phyloP scores from a whole-genome alignment of 2,113 vertebrate genomes.

The Corvus moneduloides region DNA sequence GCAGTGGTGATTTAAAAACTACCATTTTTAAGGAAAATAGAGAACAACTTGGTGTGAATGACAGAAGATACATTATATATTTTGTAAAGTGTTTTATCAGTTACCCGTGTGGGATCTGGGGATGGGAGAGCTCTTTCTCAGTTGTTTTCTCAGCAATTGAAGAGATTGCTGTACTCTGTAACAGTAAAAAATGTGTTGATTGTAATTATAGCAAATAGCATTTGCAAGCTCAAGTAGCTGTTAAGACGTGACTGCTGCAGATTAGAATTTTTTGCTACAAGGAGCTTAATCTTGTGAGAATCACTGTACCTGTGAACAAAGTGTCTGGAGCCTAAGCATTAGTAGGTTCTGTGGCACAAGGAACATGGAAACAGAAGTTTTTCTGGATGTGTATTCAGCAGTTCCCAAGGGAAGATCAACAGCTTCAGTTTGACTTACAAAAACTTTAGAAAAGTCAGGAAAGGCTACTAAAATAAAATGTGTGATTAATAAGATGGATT shows the following conservation, averaged over 20 bases:
- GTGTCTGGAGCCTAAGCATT: neutral
- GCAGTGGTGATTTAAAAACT: neutral
- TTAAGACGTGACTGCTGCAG: neutral
- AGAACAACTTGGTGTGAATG: neutral
- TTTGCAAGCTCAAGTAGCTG: neutral
- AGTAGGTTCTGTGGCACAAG: neutral
- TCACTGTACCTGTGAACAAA: fast-evolving
- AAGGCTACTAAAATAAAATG: neutral
- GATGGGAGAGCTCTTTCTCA: neutral
- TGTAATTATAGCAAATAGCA: neutral
- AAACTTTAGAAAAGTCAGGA: neutral
- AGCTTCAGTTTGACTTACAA: neutral
- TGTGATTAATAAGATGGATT: neutral
- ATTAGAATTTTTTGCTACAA: neutral
- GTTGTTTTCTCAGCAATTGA: neutral
- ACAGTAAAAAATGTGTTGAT: fast-evolving
- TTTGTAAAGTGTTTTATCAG: neutral
- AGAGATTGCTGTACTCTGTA: neutral
- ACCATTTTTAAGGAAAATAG: neutral
- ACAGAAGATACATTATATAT: neutral
- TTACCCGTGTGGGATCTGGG: neutral
- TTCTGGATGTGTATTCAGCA: neutral
- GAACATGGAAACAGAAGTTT: neutral
- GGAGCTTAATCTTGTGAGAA: neutral
- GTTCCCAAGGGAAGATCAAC: neutral